Base-by-base conservation (phyloP, 2,113 vertebrate species). In the Hydrolagus affinis region DNA sequence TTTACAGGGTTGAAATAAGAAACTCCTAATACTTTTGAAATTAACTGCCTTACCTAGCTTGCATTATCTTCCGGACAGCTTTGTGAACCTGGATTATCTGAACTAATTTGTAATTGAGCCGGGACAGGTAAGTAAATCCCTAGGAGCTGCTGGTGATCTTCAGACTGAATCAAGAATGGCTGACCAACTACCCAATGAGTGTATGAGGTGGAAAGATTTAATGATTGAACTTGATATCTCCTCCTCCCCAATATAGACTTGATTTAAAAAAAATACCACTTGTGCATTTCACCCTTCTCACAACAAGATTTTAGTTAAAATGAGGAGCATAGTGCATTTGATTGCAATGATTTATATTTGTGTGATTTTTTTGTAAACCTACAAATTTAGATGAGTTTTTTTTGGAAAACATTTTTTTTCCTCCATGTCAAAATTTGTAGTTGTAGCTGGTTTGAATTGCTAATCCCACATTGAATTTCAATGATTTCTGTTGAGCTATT, bases 21-120 rank as follows among this genome's bases (percentile, higher is more conserved):
- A 44, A 32, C 17, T 7, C 66, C 23, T 83, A 44, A 44, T 64
- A 59, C 78, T 17, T 83, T 83, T 60, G 64, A 64, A 78, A 64
- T 28, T 62, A 62, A 23, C 25, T 23, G 15, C 30, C 25, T 83
- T 83, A 25, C 60, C 25, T 83, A 83, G 66, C 78, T 83, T 83
- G 25, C 28, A 83, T 83, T 83, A 44, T 44, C 66, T 83, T 83
- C 28, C 30, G 15, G 60, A 32, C 64, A 78, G 19, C 23, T 77
- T 83, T 66, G 8, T 11, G 32, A 66, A 32, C 66, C 32, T 32
- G 17, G 2, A 44, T 17, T 7, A 12, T 75, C 17, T 66, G 78
- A 66, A 66, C 25, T 30, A 32, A 32, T 66, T 83, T 66, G 44
- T 44, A 44, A 44, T 6, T 44, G 44, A 44, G 44, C 44, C 78